phyloP scores from a whole-genome alignment of 1,140 invertebrate species.

The Drosophila serrata region DNA sequence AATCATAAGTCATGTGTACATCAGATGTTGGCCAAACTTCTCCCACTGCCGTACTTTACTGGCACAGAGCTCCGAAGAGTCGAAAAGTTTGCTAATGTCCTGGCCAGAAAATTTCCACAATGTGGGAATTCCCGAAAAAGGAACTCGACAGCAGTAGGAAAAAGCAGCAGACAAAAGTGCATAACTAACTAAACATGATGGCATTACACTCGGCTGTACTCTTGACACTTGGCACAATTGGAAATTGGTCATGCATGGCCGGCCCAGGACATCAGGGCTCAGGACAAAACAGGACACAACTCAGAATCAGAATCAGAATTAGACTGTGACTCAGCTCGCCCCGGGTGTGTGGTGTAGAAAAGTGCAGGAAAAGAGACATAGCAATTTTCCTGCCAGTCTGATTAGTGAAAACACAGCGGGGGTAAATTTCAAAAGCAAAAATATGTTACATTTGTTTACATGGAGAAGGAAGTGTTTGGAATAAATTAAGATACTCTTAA shows the following conservation, averaged over 20 bases:
- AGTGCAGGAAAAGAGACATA: slow-evolving; percentile 19
- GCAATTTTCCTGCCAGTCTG: slow-evolving; percentile 43
- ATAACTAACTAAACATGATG: slow-evolving; percentile 65
- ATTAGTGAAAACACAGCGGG: slow-evolving; percentile 26
- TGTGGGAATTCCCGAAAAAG: slow-evolving; percentile 33
- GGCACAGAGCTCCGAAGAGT: slow-evolving; percentile 16
- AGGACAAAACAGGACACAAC: slow-evolving; percentile 9
- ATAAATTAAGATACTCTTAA: neutral
- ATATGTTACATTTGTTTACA: neutral
- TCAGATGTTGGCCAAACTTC: slow-evolving; percentile 37
- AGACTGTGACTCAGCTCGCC: slow-evolving; percentile 1
- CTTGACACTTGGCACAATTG: slow-evolving; percentile 70
- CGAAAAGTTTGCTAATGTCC: slow-evolving; percentile 51
- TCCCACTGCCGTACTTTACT: neutral
- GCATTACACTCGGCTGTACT: slow-evolving; percentile 51
- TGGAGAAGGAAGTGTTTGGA: neutral
- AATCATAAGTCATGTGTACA: slow-evolving; percentile 31
- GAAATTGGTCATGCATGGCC: slow-evolving; percentile 65
- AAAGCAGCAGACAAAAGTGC: slow-evolving; percentile 55
- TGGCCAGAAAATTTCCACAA: slow-evolving; percentile 36
- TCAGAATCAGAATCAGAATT: slow-evolving; percentile 7
- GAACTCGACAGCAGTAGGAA: slow-evolving; percentile 7
- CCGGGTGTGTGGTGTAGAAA: slow-evolving; percentile 12
- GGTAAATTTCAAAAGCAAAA: neutral
- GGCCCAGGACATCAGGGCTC: slow-evolving; percentile 19